Evolutionary conservation across 1,140 invertebrate genomes (phyloP).

Genomic region (Caenorhabditis briggsae): DNA sequence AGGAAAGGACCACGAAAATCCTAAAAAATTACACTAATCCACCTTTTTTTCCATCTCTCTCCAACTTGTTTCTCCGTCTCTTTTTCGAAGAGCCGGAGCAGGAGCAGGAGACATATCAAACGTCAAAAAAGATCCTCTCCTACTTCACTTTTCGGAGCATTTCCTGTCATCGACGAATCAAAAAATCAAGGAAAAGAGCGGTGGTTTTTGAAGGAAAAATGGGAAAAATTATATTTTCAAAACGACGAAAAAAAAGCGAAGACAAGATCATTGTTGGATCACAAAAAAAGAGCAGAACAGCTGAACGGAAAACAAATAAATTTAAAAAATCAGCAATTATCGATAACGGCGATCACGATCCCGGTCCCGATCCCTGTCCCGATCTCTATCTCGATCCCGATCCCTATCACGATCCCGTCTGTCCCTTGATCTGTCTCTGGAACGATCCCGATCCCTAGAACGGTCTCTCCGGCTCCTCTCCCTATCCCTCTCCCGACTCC

Average conservation of each 20-base stretch:
- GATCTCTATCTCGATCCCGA: neutral
- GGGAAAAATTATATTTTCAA: neutral
- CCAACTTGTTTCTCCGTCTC: no score
- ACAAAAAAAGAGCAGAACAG: neutral
- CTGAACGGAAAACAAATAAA: neutral
- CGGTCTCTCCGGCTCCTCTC: constrained; percentile 1
- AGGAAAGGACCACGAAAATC: no score
- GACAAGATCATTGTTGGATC: neutral
- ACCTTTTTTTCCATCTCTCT: no score
- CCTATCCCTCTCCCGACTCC: constrained; percentile 53
- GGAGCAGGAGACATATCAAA: no score
- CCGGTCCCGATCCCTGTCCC: constrained; percentile 24
- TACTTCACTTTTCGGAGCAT: no score
- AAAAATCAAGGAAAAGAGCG: no score
- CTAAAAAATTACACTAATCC: no score
- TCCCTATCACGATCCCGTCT: constrained; percentile 34
- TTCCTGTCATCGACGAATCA: no score
- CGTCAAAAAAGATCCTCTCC: no score
- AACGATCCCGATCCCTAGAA: neutral
- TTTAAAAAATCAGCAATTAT: neutral
- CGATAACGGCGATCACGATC: constrained; percentile 39
- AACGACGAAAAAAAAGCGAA: neutral
- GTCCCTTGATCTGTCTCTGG: neutral
- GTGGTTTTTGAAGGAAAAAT: no score
- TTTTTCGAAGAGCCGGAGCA: no score